Conservation (phyloP, 2,113 vertebrate genomes). For the Macroglossus sobrinus region DNA sequence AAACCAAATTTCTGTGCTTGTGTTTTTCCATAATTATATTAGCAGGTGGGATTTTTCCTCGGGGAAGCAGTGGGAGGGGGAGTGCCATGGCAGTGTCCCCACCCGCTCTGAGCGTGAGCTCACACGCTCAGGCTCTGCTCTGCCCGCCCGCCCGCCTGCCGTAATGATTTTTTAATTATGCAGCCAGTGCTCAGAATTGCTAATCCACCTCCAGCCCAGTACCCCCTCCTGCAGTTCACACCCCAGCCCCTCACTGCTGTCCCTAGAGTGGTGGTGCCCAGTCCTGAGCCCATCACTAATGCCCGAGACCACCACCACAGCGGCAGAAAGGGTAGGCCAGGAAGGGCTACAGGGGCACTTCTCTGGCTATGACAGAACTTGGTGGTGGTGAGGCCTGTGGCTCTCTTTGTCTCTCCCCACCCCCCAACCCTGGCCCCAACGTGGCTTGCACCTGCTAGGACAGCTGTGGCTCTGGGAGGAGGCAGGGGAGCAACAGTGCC, state of each 20-base stretch:
- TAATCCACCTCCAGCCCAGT: slow-evolving; percentile 67
- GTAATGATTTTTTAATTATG: slow-evolving; percentile 79
- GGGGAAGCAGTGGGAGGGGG: slow-evolving; percentile 70
- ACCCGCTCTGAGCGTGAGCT: slow-evolving; percentile 68
- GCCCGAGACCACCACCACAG: rapidly evolving
- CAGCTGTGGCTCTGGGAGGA: background rate
- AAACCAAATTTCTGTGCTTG: slow-evolving; percentile 74
- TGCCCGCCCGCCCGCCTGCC: slow-evolving; percentile 58
- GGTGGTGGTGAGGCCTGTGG: background rate
- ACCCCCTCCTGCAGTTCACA: slow-evolving; percentile 52
- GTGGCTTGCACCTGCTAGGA: background rate
- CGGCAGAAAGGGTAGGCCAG: background rate
- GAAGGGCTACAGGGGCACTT: background rate
- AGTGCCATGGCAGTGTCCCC: slow-evolving; percentile 64
- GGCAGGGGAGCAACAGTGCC: background rate
- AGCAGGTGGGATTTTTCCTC: slow-evolving; percentile 79
- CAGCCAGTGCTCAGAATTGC: slow-evolving; percentile 73
- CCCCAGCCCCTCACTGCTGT: slow-evolving; percentile 18
- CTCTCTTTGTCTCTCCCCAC: background rate
- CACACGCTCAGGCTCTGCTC: slow-evolving; percentile 58
- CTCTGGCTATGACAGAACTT: background rate
- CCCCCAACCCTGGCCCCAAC: background rate
- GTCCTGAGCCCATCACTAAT: background rate
- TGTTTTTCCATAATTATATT: slow-evolving; percentile 79
- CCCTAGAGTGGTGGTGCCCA: background rate